Evolutionary conservation across 64 coral and sea anemone species (phyloP), one percentile per base, ranked within the genome.

Genomic region (Anthopleura sola): DNA sequence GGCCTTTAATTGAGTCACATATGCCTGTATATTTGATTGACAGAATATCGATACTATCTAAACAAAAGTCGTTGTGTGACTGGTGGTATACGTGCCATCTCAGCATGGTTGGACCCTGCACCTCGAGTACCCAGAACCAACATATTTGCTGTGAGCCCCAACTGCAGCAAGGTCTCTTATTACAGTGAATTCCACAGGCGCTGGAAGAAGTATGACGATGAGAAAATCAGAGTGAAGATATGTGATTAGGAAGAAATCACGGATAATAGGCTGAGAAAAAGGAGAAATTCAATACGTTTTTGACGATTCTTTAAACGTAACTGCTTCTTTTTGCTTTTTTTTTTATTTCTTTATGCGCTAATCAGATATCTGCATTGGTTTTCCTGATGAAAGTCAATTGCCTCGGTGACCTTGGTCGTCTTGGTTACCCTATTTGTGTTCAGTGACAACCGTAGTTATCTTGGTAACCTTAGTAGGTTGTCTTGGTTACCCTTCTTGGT

Each of bases 31-130:
- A 2, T 71, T 71, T 71, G 66, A 32, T 34, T 34, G 66, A 71
- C 75, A 91, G 85, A 33, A 26, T 68, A 71, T 57, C 69, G 68
- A 0, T 97, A 97, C 78, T 97, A 85, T 84, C 82, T 97, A 33
- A 97, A 97, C 79, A 87, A 92, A 80, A 80, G 44, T 12, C 94
- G 94, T 44, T 97, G 94, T 81, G 84, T 89, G 26, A 97, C 94
- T 6, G 94, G 94, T 21, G 80, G 87, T 5, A 92, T 97, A 38
- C 64, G 94, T 8, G 17, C 77, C 6, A 37, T 97, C 12, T 90
- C 94, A 0, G 66, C 87, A 0, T 97, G 94, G 94, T 79, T 97
- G 5, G 94, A 97, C 37, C 90, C 94, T 14, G 39, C 90, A 17
- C 94, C 94, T 10, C 78, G 51, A 8, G 56, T 84, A 68, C 78